phyloP scores from a whole-genome alignment of 2,797 vertebrate genomes.

The Anniella stebbinsi region DNA sequence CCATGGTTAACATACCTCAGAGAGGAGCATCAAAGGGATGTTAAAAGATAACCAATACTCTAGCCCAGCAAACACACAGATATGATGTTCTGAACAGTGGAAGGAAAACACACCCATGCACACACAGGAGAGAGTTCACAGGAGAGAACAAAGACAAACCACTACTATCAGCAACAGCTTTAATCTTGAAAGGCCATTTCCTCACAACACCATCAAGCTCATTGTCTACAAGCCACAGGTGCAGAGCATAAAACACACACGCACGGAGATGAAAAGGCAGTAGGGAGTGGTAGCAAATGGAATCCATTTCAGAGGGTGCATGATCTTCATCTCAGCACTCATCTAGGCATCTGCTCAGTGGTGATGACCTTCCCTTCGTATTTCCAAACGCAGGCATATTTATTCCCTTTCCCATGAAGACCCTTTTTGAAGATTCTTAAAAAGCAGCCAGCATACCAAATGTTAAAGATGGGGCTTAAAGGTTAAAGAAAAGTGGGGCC shows the following conservation, averaged over 20 bases:
- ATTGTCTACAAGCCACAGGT: constrained; percentile 76
- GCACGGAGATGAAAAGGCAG: constrained; percentile 68
- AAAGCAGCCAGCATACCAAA: constrained; percentile 33
- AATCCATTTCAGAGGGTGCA: constrained; percentile 64
- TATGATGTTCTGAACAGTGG: constrained; percentile 44
- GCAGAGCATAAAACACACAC: constrained; percentile 58
- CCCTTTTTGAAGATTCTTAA: constrained; percentile 49
- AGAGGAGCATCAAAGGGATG: constrained; percentile 31
- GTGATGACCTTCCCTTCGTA: constrained; percentile 56
- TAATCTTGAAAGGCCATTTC: constrained; percentile 66
- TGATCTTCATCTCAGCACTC: constrained; percentile 62
- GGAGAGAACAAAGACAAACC: constrained; percentile 56
- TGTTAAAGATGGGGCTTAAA: not conserved
- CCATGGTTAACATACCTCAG: not conserved
- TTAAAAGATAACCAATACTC: constrained; percentile 32
- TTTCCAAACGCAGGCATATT: not conserved
- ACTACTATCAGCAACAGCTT: constrained; percentile 45
- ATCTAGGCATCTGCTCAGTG: constrained; percentile 67
- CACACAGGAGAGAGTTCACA: constrained; percentile 48
- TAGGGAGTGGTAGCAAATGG: constrained; percentile 51
- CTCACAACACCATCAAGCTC: constrained; percentile 65
- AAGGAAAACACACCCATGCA: constrained; percentile 1
- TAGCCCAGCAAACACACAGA: constrained; percentile 54
- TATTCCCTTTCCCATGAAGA: not conserved
- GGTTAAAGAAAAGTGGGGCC: not conserved